Evolutionary conservation across 2,888 invertebrate genomes (phyloP), one percentile per base, ranked within the genome.

Genomic region (Dryomyza anilis): DNA sequence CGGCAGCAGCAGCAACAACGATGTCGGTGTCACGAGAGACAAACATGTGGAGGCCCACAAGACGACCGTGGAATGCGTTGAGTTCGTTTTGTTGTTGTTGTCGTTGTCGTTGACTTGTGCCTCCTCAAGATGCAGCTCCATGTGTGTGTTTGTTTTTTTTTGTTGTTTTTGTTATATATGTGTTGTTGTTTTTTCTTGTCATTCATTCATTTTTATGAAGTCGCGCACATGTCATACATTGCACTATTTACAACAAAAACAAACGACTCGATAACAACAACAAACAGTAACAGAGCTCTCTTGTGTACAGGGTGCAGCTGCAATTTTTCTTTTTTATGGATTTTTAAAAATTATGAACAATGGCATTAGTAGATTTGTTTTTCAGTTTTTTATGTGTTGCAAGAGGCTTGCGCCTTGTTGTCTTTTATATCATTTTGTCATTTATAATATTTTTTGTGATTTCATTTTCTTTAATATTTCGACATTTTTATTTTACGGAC

Each of bases 31-130:
- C 21, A 46, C 12, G 19, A 46, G 70, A 78, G 77, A 77, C 78
- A 80, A 76, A 76, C 74, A 76, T 77, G 79, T 73, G 76, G 77
- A 76, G 74, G 73, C 73, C 79, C 80, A 74, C 79, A 79, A 79
- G 71, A 71, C 64, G 63, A 65, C 61, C 53, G 12, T 16, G 21
- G 55, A 55, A 29, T 43, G 61, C 29, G 60, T 65, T 67, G 64
- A 62, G 63, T 57, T 63, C 56, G 45, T 29, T 19, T 70, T 45
- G 70, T 39, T 59, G 39, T 64, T 64, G 55, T 39, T 64, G 29
- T 52, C 29, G 36, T 56, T 46, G 43, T 43, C 21, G 33, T 58
- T 62, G 19, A 46, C 21, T 33, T 29, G 12, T 45, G n/a, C 25
- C 23, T 39, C 23, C 43, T 46, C 25, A n/a, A n/a, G 23, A 16